Base-by-base conservation (phyloP, 2,113 vertebrate species). In the Ploceus nigricollis region DNA sequence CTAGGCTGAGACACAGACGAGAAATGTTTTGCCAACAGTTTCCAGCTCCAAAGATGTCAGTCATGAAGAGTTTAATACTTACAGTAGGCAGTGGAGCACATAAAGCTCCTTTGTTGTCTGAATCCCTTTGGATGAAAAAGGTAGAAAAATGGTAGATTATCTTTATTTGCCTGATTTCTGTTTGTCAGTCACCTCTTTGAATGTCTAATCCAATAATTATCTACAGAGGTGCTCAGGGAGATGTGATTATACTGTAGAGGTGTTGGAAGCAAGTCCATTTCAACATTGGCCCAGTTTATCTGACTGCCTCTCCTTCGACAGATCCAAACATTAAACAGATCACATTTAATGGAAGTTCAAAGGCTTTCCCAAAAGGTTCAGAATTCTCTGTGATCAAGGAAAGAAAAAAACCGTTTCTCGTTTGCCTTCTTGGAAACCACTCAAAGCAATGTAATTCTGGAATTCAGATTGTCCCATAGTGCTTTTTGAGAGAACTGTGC, bases 311-410 rank as follows among this genome's bases (percentile, higher is more conserved):
- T 54, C 58, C 37, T 70, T 37, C 0, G 2, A 63, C 83, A 78
- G 75, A 79, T 47, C 71, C n/a, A 85, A 96, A 97, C 87, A 63
- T 92, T 98, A 97, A 96, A 92, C 97, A 97, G 96, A 98, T 82
- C 87, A 45, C 91, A 22, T 71, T 87, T 61, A 97, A 94, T 89
- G 91, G 91, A 91, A 97, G 96, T 98, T 98, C 97, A 98, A 98
- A 98, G 92, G 10, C 85, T 96, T 96, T 77, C 61, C 90, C 76
- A 53, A 87, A 79, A 93, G 39, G 51, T 97, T 96, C 83, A 69
- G 86, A 94, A 93, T 68, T 80, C 58, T 85, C 83, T 95, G 44
- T 75, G 57, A 75, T 94, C 70, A 82, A 68, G 16, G 31, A 20
- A 40, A 27, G 15, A 7, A 82, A 58, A 68, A 80, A 80, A 82